Conservation (phyloP, 2,113 vertebrate genomes). For the Ageneiosus marmoratus region DNA sequence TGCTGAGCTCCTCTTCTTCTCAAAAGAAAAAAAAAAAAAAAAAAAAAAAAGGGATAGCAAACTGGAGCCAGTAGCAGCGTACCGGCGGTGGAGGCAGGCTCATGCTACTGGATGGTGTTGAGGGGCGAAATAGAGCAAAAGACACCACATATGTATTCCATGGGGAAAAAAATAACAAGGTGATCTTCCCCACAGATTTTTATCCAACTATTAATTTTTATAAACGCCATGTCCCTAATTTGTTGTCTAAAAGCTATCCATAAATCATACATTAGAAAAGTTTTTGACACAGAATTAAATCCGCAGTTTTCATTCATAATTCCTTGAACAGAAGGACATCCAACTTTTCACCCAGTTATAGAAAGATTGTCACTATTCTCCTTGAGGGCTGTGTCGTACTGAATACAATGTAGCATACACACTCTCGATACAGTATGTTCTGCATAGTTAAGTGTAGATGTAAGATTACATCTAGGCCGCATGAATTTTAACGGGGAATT, state of each 20-base stretch:
- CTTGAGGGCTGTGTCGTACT: neutral
- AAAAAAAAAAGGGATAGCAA: constrained; percentile 44
- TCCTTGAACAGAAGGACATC: neutral
- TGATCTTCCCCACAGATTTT: too few species aligned
- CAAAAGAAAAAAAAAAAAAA: constrained; percentile 44
- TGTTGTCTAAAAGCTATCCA: neutral
- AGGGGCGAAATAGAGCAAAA: constrained; percentile 63
- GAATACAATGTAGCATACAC: neutral
- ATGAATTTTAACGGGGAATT: neutral
- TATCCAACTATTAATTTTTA: too few species aligned
- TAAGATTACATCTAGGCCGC: neutral
- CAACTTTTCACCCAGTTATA: neutral
- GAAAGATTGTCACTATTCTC: neutral
- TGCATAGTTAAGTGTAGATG: neutral
- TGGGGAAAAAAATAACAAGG: too few species aligned
- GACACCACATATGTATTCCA: neutral
- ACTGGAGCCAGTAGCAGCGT: constrained; percentile 60
- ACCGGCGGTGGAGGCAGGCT: constrained; percentile 67
- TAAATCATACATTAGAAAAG: neutral
- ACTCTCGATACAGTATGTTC: neutral
- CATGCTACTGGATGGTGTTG: constrained; percentile 72
- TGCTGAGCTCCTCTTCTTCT: constrained; percentile 57
- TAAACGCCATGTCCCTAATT: neutral
- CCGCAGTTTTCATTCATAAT: neutral
- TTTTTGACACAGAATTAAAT: neutral